Conservation (phyloP, 2,888 invertebrate genomes). For the Acleris laterana region DNA sequence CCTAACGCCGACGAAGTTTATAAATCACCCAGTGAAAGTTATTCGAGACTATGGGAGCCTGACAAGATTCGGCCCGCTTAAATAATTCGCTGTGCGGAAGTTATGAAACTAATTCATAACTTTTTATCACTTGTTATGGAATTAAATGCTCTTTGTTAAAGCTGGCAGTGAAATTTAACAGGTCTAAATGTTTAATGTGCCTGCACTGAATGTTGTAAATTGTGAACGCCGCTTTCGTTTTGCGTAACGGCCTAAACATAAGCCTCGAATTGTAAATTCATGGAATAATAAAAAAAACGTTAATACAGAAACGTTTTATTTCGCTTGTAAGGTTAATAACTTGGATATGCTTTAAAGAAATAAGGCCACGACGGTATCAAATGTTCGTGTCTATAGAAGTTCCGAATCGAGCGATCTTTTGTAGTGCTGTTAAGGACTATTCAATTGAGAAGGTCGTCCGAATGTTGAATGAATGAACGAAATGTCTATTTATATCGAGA, state of each 20-base stretch:
- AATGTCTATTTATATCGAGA: slow-evolving; percentile 45
- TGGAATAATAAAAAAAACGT: not conserved
- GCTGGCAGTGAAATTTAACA: slow-evolving; percentile 14
- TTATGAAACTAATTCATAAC: slow-evolving; percentile 36
- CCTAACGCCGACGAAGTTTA: slow-evolving; percentile 5
- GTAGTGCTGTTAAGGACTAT: slow-evolving; percentile 34
- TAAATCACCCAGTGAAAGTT: slow-evolving; percentile 30
- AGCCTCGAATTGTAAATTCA: not conserved
- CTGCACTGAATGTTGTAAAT: slow-evolving; percentile 8
- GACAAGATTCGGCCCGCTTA: slow-evolving; percentile 13
- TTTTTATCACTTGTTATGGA: slow-evolving; percentile 34
- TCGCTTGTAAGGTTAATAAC: too few species aligned
- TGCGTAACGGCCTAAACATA: not conserved
- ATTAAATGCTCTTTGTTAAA: slow-evolving; percentile 10
- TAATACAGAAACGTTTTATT: not conserved
- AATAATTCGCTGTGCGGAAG: slow-evolving; percentile 32
- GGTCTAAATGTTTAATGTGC: slow-evolving; percentile 15
- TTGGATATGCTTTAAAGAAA: slow-evolving; percentile 8
- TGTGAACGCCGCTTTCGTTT: not conserved
- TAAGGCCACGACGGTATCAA: slow-evolving; percentile 1
- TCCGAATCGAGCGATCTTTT: slow-evolving; percentile 6
- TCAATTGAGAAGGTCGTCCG: slow-evolving; percentile 51
- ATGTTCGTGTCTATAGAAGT: slow-evolving; percentile 4
- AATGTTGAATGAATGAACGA: slow-evolving; percentile 49
- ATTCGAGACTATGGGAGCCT: not conserved